Evolutionary conservation across 1,140 invertebrate genomes (phyloP).

Genomic region (Gryllus bimaculatus): DNA sequence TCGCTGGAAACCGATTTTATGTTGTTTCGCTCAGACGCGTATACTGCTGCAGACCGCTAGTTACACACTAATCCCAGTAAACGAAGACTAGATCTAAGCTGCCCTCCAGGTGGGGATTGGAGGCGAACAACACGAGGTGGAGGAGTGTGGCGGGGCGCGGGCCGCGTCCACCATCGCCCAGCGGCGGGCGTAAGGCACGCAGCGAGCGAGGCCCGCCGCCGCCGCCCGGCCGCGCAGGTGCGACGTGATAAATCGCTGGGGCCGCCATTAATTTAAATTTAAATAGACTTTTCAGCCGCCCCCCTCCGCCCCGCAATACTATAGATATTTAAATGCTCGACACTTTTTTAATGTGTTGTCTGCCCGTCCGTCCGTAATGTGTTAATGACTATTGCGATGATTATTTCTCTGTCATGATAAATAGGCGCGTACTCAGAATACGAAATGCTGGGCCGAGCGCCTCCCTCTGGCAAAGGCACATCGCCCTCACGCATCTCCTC

Average conservation of each 20-base stretch:
- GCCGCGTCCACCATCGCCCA: too few species aligned
- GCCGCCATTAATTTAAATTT: slow-evolving; percentile 5
- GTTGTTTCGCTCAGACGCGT: too few species aligned
- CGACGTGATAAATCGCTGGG: background rate
- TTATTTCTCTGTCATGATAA: slow-evolving; percentile 1
- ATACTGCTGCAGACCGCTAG: too few species aligned
- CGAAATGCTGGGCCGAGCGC: background rate
- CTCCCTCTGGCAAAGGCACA: background rate
- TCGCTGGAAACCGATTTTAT: too few species aligned
- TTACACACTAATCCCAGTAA: too few species aligned
- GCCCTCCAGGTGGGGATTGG: too few species aligned
- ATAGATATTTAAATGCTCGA: slow-evolving; percentile 5
- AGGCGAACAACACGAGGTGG: too few species aligned
- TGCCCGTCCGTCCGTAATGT: background rate
- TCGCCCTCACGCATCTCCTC: background rate
- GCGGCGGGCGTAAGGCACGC: background rate
- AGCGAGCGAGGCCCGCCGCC: background rate
- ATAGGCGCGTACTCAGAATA: background rate
- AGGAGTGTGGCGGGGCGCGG: too few species aligned
- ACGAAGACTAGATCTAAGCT: too few species aligned
- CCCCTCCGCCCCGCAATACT: background rate
- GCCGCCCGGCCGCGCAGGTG: background rate
- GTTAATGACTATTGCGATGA: slow-evolving; percentile 4
- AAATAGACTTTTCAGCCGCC: slow-evolving; percentile 1
- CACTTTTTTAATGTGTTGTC: slow-evolving; percentile 5